phyloP scores from a whole-genome alignment of 2,888 invertebrate species.

The Nymphalis urticae region DNA sequence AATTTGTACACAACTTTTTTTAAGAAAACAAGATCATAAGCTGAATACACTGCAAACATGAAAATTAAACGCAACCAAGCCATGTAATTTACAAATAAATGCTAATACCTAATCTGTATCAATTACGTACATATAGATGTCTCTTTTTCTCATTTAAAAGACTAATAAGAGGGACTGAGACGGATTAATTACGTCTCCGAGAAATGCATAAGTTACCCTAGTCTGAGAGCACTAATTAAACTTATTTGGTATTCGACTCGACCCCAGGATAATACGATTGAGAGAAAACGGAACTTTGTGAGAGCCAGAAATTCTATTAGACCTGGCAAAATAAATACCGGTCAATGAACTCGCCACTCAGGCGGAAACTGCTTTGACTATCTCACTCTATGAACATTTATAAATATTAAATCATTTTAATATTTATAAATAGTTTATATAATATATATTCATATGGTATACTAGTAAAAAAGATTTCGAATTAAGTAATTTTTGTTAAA shows the following conservation, averaged over 20 bases:
- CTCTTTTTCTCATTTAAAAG: background rate
- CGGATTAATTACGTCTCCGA: conserved; percentile 13
- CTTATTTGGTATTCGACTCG: conserved; percentile 35
- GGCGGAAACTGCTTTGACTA: background rate
- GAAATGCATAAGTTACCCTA: conserved; percentile 13
- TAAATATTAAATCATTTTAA: too few species aligned
- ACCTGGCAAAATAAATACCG: conserved; percentile 19
- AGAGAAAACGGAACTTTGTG: conserved; percentile 26
- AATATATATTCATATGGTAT: too few species aligned
- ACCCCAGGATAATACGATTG: conserved; percentile 33
- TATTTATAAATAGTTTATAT: too few species aligned
- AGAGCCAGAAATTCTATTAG: conserved; percentile 27
- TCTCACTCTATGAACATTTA: background rate
- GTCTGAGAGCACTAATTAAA: conserved; percentile 32
- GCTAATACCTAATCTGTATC: conserved; percentile 9
- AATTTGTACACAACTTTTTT: too few species aligned
- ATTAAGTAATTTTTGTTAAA: too few species aligned
- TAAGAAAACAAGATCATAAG: background rate
- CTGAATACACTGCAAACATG: conserved; percentile 3
- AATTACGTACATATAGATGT: background rate
- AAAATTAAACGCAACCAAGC: background rate
- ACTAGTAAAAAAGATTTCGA: too few species aligned
- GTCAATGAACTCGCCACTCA: conserved; percentile 2
- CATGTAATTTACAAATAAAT: conserved; percentile 9
- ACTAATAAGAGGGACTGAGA: conserved; percentile 5